Conservation (phyloP, 1,140 invertebrate genomes). For the Drosophila sucinea region DNA sequence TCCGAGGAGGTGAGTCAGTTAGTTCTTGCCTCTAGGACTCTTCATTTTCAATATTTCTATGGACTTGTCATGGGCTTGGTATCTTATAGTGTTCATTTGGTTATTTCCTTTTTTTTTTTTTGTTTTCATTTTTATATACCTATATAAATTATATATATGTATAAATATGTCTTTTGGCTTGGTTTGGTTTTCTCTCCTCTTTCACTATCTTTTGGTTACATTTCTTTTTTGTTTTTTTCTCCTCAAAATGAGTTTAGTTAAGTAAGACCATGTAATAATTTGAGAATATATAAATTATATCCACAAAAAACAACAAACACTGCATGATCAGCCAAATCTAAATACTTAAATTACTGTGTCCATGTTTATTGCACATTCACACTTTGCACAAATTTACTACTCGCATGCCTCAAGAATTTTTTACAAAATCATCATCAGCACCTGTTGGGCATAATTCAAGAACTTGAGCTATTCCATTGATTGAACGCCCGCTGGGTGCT, state of each 20-base stretch:
- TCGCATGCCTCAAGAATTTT: slow-evolving; percentile 3
- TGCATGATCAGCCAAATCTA: slow-evolving; percentile 12
- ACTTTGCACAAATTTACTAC: slow-evolving; percentile 25
- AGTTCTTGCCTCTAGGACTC: slow-evolving; percentile 9
- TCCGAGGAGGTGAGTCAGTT: slow-evolving; percentile 84
- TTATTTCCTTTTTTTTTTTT: slow-evolving; percentile 43
- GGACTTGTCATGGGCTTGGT: slow-evolving; percentile 17
- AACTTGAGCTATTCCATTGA: neutral
- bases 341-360: slow-evolving; percentile 21
- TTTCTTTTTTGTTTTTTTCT: slow-evolving; percentile 28
- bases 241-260: slow-evolving; percentile 24
- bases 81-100: slow-evolving; percentile 13
- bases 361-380: slow-evolving; percentile 22
- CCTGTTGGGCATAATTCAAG: slow-evolving; percentile 41
- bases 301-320: neutral
- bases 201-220: slow-evolving; percentile 18
- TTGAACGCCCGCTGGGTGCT: neutral
- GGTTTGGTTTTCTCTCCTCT: slow-evolving; percentile 38
- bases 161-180: slow-evolving; percentile 36
- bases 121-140: slow-evolving; percentile 43
- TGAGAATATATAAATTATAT: slow-evolving; percentile 15
- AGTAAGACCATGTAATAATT: slow-evolving; percentile 18
- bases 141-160: slow-evolving; percentile 52
- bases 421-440: slow-evolving; percentile 43
- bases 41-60: slow-evolving; percentile 3